Evolutionary conservation across 2,888 invertebrate species (phyloP), one percentile per base, ranked within the genome.

Genomic region (Trisateles emortualis): DNA sequence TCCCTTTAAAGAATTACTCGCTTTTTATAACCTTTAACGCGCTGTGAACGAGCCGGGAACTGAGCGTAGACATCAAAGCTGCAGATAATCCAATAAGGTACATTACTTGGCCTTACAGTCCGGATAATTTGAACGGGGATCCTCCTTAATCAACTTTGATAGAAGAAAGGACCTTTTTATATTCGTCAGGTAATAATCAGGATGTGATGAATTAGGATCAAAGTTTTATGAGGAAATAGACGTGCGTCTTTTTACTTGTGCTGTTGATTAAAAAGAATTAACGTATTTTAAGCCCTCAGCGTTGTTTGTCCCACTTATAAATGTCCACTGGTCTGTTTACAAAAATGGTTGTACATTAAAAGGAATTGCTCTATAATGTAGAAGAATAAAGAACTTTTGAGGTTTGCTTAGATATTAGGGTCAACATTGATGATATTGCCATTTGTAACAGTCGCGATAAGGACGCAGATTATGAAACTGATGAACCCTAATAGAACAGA

Each of bases 41-140:
- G 79, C 70, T 78, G 79, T 81, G 79, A 86, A 82, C 83, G 79
- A 78, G 76, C 78, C 72, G 75, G 76, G 70, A 77, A 74, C 82
- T 68, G 65, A 71, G 74, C 68, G 71, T 79, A 72, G 84, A 90
- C 90, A 86, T 91, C 91, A 91, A 91, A 91, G 90, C 72, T 55
- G 48, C 57, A 75, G 78, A 81, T 90, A 90, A 90, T 91, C 89
- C 88, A 91, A 91, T 91, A 90, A 91, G 83, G 83, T 85, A 80
- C 86, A 82, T 85, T 82, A 81, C 83, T 78, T 79, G 76, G 78
- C 79, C 77, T 78, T 82, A 76, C 69, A 78, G 77, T 64, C 65
- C 77, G 81, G 83, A 86, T 88, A 86, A 88, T 87, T 88, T 84
- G 74, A 72, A 76, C 72, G 75, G 79, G 79, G 77, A 64, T 73